Base-by-base conservation (phyloP, 2,888 invertebrate genomes). In the Agriopis leucophaearia region DNA sequence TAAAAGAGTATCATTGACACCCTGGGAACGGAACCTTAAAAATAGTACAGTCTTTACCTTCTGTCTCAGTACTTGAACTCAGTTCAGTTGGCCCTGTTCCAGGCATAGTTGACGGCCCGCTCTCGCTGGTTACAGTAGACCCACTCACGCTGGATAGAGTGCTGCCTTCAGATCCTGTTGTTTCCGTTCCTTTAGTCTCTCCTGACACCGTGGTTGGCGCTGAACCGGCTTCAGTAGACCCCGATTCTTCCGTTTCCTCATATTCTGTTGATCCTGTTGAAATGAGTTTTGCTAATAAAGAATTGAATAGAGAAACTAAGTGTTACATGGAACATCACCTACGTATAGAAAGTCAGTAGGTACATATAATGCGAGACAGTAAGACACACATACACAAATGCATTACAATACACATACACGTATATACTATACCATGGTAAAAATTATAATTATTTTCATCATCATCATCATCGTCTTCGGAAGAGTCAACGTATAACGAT, bases 41-140 rank as follows among this genome's bases (percentile, higher is more conserved):
- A 15, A 36, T 18, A 15, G 6, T 38, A 38, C 38, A 8, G 38
- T 10, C 5, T 6, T 27, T 56, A 56, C 56, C 58, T 44, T 57
- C 74, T 7, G 67, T 56, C n/a, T 66, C 70, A 50, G 64, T 67
- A 44, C 69, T 69, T 47, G 56, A 16, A 13, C 40, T 56, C 9
- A 35, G 15, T 35, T 71, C 71, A 35, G 50, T 61, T 38, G 56
- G 18, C 36, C 47, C 62, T 2, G 48, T 10, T n/a, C 35, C 52
- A 38, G 52, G 8, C 38, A 10, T 12, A n/a, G 57, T 57, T 16
- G 57, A 45, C 3, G 55, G 5, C n/a, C 44, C 27, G 18, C 55
- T 55, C 1, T 36, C 27, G n/a, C 48, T 44, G 7, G 45, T 57
- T 38, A 27, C 27, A 10, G 38, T 38, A n/a, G 56, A 8, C 27